These are phyloP conservation scores for Cheilosia impressa DNA, from an alignment of 2,888 invertebrate species.

Conservation along the genomic window DNA sequence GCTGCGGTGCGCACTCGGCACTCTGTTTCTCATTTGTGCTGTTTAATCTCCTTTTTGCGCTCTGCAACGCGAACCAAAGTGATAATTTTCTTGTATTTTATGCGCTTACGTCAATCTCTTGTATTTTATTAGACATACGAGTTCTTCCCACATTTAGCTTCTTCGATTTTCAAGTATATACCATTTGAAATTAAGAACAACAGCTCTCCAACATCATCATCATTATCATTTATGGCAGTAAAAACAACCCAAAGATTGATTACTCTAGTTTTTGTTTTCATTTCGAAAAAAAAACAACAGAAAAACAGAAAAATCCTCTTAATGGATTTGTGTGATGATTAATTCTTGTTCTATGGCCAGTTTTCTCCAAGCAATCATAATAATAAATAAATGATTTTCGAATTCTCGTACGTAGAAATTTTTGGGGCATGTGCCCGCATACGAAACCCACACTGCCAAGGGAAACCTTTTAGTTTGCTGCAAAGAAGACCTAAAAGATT, in stretches of 20 bases:
- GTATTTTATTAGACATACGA: slow-evolving; percentile 13
- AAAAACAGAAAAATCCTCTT: too few species aligned
- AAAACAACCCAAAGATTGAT: slow-evolving; percentile 8
- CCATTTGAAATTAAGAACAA: not conserved
- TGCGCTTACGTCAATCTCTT: slow-evolving; percentile 26
- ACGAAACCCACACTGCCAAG: not conserved
- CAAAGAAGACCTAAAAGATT: not conserved
- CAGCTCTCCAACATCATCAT: not conserved
- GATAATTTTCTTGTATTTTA: slow-evolving; percentile 8
- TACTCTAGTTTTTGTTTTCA: not conserved
- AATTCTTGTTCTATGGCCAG: not conserved
- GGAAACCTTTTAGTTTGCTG: not conserved
- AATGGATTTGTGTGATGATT: not conserved
- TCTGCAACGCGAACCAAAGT: not conserved
- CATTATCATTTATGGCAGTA: not conserved
- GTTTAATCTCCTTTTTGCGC: slow-evolving; percentile 4
- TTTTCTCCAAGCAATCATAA: not conserved
- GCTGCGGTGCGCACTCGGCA: not conserved
- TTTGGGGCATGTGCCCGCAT: not conserved
- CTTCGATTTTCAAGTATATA: not conserved
- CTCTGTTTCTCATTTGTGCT: not conserved
- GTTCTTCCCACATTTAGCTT: not conserved
- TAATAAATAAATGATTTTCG: not conserved
- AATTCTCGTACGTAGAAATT: not conserved
- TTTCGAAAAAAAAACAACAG: not conserved